A percentile compares a stretch with the other conserved stretches of the same genome.
These are phyloP conservation scores for Phania funesta DNA, from an alignment of 2,888 invertebrate genomes.

Conservation along the genomic window DNA sequence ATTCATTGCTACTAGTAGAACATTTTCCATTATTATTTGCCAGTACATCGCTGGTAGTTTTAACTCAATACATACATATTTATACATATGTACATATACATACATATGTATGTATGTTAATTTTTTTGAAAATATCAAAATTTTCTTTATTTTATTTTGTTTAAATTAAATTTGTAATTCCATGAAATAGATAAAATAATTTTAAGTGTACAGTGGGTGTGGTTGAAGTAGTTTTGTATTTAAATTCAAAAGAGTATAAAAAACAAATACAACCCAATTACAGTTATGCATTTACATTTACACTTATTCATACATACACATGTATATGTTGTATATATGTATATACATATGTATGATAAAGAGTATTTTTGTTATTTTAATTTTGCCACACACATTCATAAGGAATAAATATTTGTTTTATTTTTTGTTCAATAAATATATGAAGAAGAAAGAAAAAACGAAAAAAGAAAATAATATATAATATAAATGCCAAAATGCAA, in stretches of 20 bases:
- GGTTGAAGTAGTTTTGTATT: conserved; percentile 47
- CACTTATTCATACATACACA: conserved; percentile 66
- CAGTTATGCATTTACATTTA: conserved; percentile 58
- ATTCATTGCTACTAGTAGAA: conserved; percentile 75
- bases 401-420: conserved; percentile 59
- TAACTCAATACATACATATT: conserved; percentile 36
- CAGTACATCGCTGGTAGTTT: conserved; percentile 79
- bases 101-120: conserved; percentile 31
- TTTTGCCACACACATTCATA: conserved; percentile 62
- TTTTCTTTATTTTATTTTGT: neutral
- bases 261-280: conserved; percentile 59
- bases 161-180: conserved; percentile 27
- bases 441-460: conserved; percentile 80
- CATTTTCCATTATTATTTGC: conserved; percentile 77
- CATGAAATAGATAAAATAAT: neutral
- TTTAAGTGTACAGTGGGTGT: conserved; percentile 44
- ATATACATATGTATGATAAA: conserved; percentile 76
- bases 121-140: too few species aligned
- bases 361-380: conserved; percentile 69
- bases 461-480: conserved; percentile 79
- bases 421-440: conserved; percentile 68
- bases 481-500: conserved; percentile 80
- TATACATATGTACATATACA: conserved; percentile 16
- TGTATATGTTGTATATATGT: conserved; percentile 73
- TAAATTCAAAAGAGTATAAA: conserved; percentile 39